A percentile compares a stretch with the other conserved stretches of the same genome.
Conservation (phyloP, 1,140 invertebrate genomes). For the Rhyzopertha dominica region DNA sequence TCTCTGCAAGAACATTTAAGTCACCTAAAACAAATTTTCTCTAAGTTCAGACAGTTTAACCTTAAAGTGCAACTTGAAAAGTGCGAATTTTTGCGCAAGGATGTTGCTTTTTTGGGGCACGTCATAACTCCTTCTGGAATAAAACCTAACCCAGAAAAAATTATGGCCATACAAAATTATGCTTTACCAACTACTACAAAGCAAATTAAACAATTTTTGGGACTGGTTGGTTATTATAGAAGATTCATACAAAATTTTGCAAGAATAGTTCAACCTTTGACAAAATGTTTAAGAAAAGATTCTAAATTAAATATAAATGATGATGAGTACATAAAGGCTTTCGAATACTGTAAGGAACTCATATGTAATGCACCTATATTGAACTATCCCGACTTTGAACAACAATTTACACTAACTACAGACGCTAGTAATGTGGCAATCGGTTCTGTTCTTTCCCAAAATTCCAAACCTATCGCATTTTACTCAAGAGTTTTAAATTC, state of each 20-base stretch:
- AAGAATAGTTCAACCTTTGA: constrained; percentile 22
- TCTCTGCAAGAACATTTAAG: constrained; percentile 10
- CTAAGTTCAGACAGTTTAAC: constrained; percentile 5
- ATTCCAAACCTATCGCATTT: constrained; percentile 2
- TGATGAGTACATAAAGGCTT: constrained; percentile 12
- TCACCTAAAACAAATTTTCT: constrained; percentile 4
- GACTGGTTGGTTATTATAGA: constrained; percentile 42
- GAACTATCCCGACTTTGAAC: constrained; percentile 36
- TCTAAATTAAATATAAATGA: constrained; percentile 5
- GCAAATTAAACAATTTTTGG: constrained; percentile 40
- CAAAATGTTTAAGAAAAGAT: constrained; percentile 21
- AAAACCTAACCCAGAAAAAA: constrained; percentile 28
- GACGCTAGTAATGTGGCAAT: no score
- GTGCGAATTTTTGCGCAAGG: constrained; percentile 28
- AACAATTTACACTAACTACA: constrained; percentile 33
- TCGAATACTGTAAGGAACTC: constrained; percentile 20
- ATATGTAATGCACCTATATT: constrained; percentile 24
- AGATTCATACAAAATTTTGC: constrained; percentile 34
- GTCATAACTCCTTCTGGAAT: constrained; percentile 27
- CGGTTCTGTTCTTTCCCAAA: constrained; percentile 7
- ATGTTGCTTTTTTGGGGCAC: constrained; percentile 42
- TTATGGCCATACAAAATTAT: constrained; percentile 28
- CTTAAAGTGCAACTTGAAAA: constrained; percentile 20
- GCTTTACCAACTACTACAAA: constrained; percentile 27
- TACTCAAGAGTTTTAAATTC: background rate